Evolutionary conservation across 2,888 invertebrate species (phyloP).

Genomic region (Labia minor): DNA sequence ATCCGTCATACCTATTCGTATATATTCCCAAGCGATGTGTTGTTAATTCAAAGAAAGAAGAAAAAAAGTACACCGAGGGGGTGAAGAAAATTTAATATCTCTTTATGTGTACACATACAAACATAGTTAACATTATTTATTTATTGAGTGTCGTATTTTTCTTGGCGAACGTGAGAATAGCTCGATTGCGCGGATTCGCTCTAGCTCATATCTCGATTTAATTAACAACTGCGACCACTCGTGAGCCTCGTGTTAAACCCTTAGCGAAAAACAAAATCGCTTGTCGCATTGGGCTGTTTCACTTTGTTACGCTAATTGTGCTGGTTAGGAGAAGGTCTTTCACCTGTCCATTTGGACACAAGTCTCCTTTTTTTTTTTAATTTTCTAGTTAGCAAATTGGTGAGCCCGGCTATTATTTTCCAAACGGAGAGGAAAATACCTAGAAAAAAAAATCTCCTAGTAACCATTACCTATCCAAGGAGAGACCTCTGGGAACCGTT

Average conservation of each 20-base stretch:
- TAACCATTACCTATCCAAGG: too few relatives aligned
- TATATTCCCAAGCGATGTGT: too few relatives aligned
- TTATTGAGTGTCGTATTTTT: constrained; percentile 13
- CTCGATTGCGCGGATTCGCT: neutral
- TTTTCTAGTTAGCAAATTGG: too few relatives aligned
- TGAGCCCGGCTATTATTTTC: too few relatives aligned
- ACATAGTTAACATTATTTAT: constrained; percentile 4
- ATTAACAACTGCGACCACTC: constrained; percentile 13
- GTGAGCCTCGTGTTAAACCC: neutral
- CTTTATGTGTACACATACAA: constrained; percentile 13
- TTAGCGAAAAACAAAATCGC: neutral
- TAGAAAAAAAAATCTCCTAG: too few relatives aligned
- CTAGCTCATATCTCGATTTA: neutral
- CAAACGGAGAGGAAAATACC: too few relatives aligned
- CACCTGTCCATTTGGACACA: neutral
- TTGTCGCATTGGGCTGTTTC: neutral
- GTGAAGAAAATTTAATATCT: neutral
- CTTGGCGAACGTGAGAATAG: neutral
- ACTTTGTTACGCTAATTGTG: constrained; percentile 4
- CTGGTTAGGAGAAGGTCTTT: constrained; percentile 7
- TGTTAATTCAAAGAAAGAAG: neutral
- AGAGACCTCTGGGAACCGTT: too few relatives aligned
- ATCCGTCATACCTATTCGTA: neutral
- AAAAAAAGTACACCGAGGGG: too few relatives aligned
- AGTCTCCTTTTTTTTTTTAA: too few relatives aligned